Conservation (phyloP, 2,888 invertebrate genomes). For the Proisotoma minuta region DNA sequence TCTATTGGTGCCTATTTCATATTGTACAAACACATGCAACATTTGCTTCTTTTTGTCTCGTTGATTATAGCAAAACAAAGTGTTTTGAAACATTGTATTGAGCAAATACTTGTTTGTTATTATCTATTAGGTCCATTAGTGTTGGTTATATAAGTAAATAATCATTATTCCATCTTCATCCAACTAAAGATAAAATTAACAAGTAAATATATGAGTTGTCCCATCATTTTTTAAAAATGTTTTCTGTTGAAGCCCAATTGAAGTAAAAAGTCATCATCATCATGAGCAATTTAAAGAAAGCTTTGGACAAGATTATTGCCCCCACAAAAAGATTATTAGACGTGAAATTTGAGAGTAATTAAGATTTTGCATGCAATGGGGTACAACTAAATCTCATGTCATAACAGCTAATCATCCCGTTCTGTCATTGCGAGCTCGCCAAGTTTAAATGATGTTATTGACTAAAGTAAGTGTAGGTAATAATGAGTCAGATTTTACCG, state of each 20-base stretch:
- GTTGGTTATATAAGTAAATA: constrained; percentile 4
- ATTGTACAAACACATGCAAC: no score
- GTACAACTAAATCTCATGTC: no score
- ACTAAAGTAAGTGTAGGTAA: not conserved
- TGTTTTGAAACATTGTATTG: constrained; percentile 13
- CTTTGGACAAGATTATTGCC: constrained; percentile 7
- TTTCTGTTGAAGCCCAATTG: not conserved
- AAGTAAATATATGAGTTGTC: not conserved
- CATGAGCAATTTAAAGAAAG: no score
- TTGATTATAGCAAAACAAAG: not conserved
- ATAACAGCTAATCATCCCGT: constrained; percentile 12
- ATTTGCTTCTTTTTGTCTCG: not conserved
- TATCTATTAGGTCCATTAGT: constrained; percentile 12
- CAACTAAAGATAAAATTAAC: not conserved
- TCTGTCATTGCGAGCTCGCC: constrained; percentile 7
- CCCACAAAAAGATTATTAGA: not conserved
- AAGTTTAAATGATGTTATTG: no score
- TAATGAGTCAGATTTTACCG: constrained; percentile 13
- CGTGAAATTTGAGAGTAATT: constrained; percentile 37
- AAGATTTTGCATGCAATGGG: constrained; percentile 43
- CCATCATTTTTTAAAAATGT: not conserved
- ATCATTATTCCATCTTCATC: constrained; percentile 9
- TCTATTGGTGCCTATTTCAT: no score
- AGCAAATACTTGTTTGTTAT: constrained; percentile 12
- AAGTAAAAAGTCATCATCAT: not conserved